Evolutionary conservation across 2,888 invertebrate genomes (phyloP), one percentile per base, ranked within the genome.

Genomic region (Endotricha flammealis): DNA sequence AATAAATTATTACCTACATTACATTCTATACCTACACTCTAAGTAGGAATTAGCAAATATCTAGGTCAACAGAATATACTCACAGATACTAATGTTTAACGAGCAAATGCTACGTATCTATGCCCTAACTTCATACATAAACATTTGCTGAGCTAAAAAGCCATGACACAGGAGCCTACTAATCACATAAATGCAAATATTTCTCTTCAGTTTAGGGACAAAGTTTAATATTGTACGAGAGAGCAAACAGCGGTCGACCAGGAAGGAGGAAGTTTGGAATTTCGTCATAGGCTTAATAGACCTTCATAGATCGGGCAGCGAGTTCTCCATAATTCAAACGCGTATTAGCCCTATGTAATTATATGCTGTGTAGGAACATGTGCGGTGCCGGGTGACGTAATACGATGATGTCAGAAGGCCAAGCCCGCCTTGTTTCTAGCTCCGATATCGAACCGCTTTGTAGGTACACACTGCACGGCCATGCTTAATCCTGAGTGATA

Each of bases 341-440:
- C 20, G 20, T 20, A n/a, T 20, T 34, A 46, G 29, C 40, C 41
- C 46, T 46, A 42, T 36, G 42, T 45, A 50, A 53, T 49, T 48
- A 49, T 41, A 35, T 39, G 28, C 32, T 36, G 44, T 16, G 33
- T 30, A 37, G 36, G 38, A 42, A 45, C 46, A 48, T 50, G 45
- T 44, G 46, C 40, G 42, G 40, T 36, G 25, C 16, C 27, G 29
- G 48, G 28, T 63, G 61, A 63, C 61, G 63, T 60, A 55, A 61
- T 40, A 29, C 36, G 46, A 39, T 57, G 60, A 63, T 58, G 61
- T 63, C 58, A 63, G 50, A 48, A 51, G 43, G 50, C 46, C 47
- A 17, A 24, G 24, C 17, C 32, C 32, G 14, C 12, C 32, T 16
- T 25, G 25, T 33, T 33, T 16, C 32, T 33, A 33, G 20, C 20